Evolutionary conservation across 2,888 invertebrate genomes (phyloP).

Genomic region (Rotaria sp.): DNA sequence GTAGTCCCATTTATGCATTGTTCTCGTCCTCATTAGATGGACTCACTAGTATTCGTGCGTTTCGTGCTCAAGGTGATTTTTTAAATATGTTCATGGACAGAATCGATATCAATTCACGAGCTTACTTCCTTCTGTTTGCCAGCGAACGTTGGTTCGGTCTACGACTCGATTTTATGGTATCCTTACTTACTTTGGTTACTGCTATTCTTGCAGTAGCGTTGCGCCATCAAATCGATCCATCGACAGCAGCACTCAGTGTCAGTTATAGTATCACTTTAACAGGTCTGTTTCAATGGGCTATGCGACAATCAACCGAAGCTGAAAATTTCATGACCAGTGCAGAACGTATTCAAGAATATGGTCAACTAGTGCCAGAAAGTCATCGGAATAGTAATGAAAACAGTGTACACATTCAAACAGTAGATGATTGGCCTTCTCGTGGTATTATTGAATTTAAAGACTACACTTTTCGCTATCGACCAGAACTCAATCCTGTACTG

Average conservation of each 20-base stretch:
- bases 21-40: conserved; percentile 68
- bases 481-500: conserved; percentile 64
- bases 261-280: conserved; percentile 60
- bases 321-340: conserved; percentile 62
- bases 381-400: conserved; percentile 51
- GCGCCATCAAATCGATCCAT: neutral
- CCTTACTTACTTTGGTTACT: neutral
- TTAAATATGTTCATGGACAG: conserved; percentile 58
- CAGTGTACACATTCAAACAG: conserved; percentile 47
- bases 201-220: neutral
- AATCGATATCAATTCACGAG: conserved; percentile 71
- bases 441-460: conserved; percentile 52
- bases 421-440: conserved; percentile 54
- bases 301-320: too few species aligned
- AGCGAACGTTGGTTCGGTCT: conserved; percentile 86
- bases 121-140: conserved; percentile 81
- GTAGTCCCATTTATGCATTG: too few species aligned
- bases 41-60: conserved; percentile 80
- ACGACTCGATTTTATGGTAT: conserved; percentile 67
- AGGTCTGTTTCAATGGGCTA: conserved; percentile 81
- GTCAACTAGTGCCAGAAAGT: conserved; percentile 66
- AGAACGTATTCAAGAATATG: conserved; percentile 75
- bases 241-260: conserved; percentile 45
- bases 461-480: conserved; percentile 65
- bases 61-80: conserved; percentile 71